These are phyloP conservation scores for Berghia stephanieae DNA, from an alignment of 1,140 invertebrate genomes.

Conservation along the genomic window DNA sequence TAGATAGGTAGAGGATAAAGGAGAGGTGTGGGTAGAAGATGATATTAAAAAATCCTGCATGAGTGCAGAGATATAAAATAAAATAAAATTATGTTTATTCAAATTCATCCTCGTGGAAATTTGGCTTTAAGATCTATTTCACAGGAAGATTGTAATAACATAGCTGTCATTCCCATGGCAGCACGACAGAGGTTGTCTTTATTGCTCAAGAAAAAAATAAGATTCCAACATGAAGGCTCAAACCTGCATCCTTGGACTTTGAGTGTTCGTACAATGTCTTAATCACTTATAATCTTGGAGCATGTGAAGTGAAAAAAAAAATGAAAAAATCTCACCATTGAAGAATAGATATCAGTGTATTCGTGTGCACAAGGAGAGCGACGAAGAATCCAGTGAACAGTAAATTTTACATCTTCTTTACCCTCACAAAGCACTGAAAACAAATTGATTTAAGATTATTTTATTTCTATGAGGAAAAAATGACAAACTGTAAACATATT, in stretches of 20 bases:
- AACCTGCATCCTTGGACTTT: neutral
- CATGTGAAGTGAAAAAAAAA: neutral
- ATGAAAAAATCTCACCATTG: neutral
- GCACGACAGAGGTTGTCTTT: neutral
- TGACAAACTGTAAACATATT: neutral
- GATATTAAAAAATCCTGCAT: too few relatives aligned
- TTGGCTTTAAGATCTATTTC: too few relatives aligned
- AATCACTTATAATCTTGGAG: neutral
- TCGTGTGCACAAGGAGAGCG: slow-evolving; percentile 20
- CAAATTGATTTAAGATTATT: neutral
- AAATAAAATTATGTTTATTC: too few relatives aligned
- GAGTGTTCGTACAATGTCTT: neutral
- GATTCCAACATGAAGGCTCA: neutral
- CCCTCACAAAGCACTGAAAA: slow-evolving; percentile 11
- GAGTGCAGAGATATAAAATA: too few relatives aligned
- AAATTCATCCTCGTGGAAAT: too few relatives aligned
- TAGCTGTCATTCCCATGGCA: neutral
- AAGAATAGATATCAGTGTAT: neutral
- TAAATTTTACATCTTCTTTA: neutral
- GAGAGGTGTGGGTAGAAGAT: too few relatives aligned
- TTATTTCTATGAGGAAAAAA: neutral
- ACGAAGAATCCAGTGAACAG: neutral
- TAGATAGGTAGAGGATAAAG: too few relatives aligned
- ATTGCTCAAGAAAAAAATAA: neutral
- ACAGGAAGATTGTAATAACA: too few relatives aligned